These are phyloP conservation scores for Lytechinus pictus DNA, from an alignment of 35 echinoderm and acorn worm species.

Conservation along the genomic window DNA sequence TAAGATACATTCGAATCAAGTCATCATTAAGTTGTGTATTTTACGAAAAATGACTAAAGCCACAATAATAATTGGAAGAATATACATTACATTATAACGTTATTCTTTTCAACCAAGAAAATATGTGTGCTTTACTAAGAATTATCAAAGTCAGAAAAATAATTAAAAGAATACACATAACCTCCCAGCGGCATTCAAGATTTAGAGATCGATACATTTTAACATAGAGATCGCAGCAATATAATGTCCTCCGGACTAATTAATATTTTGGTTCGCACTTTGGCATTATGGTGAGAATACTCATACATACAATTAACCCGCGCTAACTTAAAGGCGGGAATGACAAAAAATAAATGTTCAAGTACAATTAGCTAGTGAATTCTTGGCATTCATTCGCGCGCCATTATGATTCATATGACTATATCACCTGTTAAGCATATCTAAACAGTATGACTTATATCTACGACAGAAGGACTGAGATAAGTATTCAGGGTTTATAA, in stretches of 20 bases:
- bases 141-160: not conserved
- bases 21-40: too few relatives aligned
- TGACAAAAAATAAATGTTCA: not conserved
- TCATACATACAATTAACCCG: not conserved
- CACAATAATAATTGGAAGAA: too few relatives aligned
- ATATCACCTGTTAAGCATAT: not conserved
- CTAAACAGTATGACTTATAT: not conserved
- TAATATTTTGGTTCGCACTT: not conserved
- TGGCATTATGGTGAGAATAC: not conserved
- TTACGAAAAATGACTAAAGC: too few relatives aligned
- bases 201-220: not conserved
- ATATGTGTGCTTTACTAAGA: not conserved
- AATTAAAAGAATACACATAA: not conserved
- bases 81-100: too few relatives aligned
- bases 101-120: too few relatives aligned
- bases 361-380: not conserved
- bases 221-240: not conserved
- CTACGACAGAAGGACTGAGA: not conserved
- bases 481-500: not conserved
- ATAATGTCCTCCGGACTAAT: not conserved
- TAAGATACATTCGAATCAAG: too few relatives aligned
- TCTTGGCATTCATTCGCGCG: not conserved
- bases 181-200: not conserved
- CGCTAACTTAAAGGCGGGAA: not conserved
- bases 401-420: not conserved